These are phyloP conservation scores for Microtus richardsoni DNA, from an alignment of 2,113 vertebrate genomes.

Conservation along the genomic window DNA sequence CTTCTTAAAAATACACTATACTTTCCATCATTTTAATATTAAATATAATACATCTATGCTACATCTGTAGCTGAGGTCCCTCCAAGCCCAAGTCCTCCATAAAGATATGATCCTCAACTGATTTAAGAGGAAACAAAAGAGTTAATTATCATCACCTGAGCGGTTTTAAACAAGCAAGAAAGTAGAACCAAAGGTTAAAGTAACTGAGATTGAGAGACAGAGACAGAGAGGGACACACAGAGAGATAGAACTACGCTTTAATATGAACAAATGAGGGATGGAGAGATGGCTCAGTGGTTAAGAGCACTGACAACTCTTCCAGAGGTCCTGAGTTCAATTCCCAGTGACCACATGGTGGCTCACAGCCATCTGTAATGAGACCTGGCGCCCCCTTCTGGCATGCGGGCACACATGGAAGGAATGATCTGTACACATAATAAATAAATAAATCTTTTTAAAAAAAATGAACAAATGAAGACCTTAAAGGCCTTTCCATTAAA, in stretches of 20 bases:
- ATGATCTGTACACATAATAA: too few relatives aligned
- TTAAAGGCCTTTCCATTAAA: background rate
- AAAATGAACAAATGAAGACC: background rate
- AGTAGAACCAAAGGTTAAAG: background rate
- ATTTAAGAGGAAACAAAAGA: background rate
- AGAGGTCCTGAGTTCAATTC: too few relatives aligned
- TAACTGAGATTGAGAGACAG: background rate
- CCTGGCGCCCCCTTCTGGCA: too few relatives aligned
- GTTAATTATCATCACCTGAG: too few relatives aligned
- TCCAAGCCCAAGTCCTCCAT: background rate
- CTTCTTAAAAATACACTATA: background rate
- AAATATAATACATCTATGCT: background rate
- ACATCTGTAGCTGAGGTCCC: background rate
- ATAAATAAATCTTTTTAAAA: too few relatives aligned
- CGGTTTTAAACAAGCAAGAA: background rate
- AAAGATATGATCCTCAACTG: background rate
- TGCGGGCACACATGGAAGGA: too few relatives aligned
- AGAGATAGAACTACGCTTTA: background rate
- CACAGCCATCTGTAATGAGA: too few relatives aligned
- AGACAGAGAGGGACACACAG: background rate
- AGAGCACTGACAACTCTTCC: too few relatives aligned
- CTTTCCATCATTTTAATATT: background rate
- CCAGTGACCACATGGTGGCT: too few relatives aligned
- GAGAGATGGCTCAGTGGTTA: too few relatives aligned
- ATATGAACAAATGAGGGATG: too few relatives aligned